Evolutionary conservation across 2,113 vertebrate species (phyloP).

Genomic region (Sisor rabdophorus): DNA sequence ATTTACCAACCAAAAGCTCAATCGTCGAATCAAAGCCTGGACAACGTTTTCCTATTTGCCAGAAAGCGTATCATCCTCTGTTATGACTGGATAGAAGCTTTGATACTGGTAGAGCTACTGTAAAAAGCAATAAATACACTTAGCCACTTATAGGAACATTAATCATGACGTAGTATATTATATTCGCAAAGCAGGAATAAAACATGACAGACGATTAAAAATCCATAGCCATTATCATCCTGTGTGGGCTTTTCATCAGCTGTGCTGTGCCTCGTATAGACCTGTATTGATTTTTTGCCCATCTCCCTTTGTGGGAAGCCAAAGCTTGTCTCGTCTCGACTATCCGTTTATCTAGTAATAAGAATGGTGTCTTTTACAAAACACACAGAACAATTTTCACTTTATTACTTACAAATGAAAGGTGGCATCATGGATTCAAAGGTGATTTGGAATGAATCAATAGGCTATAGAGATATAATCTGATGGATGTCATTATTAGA

Average conservation of each 20-base stretch:
- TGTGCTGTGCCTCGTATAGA: conserved; percentile 21
- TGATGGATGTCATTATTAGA: not conserved
- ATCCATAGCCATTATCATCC: conserved; percentile 66
- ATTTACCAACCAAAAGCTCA: not conserved
- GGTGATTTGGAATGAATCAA: not conserved
- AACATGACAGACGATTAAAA: conserved; percentile 55
- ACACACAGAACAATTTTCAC: conserved; percentile 11
- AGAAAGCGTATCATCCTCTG: not conserved
- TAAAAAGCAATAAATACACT: conserved; percentile 27
- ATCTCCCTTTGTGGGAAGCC: conserved; percentile 45
- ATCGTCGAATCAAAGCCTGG: not conserved
- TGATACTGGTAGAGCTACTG: conserved; percentile 25
- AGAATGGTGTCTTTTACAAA: not conserved
- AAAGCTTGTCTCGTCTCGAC: conserved; percentile 50
- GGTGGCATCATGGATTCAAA: not conserved
- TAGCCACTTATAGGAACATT: conserved; percentile 34
- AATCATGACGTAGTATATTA: conserved; percentile 34
- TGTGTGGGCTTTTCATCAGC: conserved; percentile 45
- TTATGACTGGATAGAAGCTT: not conserved
- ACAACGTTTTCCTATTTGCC: not conserved
- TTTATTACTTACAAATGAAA: not conserved
- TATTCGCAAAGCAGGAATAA: conserved; percentile 51
- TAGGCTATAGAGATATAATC: not conserved
- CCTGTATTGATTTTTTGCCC: conserved; percentile 58
- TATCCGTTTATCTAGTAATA: conserved; percentile 31